Conservation (phyloP, 53 echinoderm and acorn worm genomes). For the Echinometra lucunter region DNA sequence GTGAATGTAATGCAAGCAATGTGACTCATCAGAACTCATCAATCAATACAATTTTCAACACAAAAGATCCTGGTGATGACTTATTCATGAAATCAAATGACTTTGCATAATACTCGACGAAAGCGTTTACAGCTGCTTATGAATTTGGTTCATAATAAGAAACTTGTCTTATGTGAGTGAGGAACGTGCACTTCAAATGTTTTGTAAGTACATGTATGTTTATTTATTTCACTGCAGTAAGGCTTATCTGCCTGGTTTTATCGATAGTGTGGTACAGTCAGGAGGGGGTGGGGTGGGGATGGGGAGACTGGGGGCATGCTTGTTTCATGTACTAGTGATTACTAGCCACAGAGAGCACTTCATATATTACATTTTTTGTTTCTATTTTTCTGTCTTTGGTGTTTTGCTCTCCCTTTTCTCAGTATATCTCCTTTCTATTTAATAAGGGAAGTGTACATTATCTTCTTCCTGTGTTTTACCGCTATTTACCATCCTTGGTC, state of each 20-base stretch:
- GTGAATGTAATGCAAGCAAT: background rate
- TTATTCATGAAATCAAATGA: background rate
- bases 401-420: background rate
- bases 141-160: background rate
- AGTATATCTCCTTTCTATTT: too few relatives aligned
- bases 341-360: too few relatives aligned
- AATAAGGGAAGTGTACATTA: background rate
- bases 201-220: too few relatives aligned
- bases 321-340: too few relatives aligned
- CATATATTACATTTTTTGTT: background rate
- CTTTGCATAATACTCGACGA: background rate
- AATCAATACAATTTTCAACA: background rate
- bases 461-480: background rate
- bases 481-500: background rate
- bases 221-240: too few relatives aligned
- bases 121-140: background rate
- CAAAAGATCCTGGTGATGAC: background rate
- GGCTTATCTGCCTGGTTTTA: too few relatives aligned
- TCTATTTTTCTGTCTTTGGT: background rate
- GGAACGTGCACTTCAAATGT: too few relatives aligned
- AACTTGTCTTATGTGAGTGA: too few relatives aligned
- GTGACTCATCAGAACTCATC: constrained; percentile 4
- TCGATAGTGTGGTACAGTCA: too few relatives aligned
- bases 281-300: too few relatives aligned
- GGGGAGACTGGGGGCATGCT: too few relatives aligned